phyloP scores from a whole-genome alignment of 2,797 vertebrate genomes.

The Limosa lapponica region DNA sequence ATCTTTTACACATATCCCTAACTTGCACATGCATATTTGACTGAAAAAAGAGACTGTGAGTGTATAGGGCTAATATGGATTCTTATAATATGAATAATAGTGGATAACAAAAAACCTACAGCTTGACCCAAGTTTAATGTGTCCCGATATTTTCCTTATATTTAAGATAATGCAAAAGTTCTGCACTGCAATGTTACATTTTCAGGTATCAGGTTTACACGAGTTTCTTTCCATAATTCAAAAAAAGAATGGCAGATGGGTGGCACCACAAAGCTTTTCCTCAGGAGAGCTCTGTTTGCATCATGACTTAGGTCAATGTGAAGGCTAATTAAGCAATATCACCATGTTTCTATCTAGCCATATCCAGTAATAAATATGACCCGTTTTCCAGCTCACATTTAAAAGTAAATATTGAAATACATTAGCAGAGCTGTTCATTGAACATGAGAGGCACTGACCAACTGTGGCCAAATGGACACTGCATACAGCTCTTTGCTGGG shows the following conservation, averaged over 20 bases:
- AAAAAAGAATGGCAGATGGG: neutral
- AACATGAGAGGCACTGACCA: neutral
- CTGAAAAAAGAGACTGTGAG: neutral
- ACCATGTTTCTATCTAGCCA: neutral
- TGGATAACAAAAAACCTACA: neutral
- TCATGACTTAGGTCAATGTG: neutral
- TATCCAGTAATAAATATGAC: neutral
- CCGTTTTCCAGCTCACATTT: neutral
- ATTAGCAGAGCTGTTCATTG: neutral
- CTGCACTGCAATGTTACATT: neutral
- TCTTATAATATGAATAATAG: neutral
- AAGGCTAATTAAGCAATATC: neutral
- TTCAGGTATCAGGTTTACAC: neutral
- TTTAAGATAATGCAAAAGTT: neutral
- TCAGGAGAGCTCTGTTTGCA: neutral
- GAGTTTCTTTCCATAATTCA: neutral
- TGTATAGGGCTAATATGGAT: neutral
- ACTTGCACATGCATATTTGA: neutral
- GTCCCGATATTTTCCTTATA: neutral
- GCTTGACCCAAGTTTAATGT: neutral
- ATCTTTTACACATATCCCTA: neutral
- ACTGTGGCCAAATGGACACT: neutral
- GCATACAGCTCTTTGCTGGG: neutral
- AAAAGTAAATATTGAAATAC: neutral
- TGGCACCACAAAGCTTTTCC: neutral